Evolutionary conservation across 2,113 vertebrate species (phyloP).

Genomic region (Cranoglanis bouderius): DNA sequence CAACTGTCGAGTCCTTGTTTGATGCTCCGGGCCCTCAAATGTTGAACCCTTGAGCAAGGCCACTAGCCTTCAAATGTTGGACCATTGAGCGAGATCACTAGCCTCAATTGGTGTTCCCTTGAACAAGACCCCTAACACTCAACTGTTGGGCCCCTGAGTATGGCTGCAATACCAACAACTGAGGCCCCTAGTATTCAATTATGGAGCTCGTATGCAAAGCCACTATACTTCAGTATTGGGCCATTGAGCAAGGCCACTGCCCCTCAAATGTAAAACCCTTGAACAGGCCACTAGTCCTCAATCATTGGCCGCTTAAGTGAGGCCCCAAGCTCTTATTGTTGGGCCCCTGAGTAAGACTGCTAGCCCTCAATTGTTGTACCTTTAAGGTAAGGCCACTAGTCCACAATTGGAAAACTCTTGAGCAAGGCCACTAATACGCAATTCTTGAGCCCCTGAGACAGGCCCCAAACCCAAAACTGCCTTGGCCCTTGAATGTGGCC

Average conservation of each 20-base stretch:
- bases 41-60: not conserved
- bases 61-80: too few relatives aligned
- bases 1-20: not conserved
- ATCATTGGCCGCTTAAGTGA: not conserved
- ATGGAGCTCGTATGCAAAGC: too few relatives aligned
- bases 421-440: not conserved
- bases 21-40: not conserved
- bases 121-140: not conserved
- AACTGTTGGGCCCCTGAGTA: not conserved
- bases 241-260: not conserved
- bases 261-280: not conserved
- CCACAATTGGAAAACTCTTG: not conserved
- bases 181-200: not conserved
- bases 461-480: not conserved
- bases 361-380: not conserved
- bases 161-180: too few relatives aligned
- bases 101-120: not conserved
- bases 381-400: not conserved
- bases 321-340: not conserved
- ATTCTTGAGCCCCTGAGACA: not conserved
- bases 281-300: not conserved
- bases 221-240: not conserved
- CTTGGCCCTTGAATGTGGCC: not conserved
- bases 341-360: not conserved
- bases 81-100: not conserved